Percentiles rank a stretch among this genome's conserved stretches.
Conservation (phyloP, 2,888 invertebrate genomes). For the Alcis repandata region DNA sequence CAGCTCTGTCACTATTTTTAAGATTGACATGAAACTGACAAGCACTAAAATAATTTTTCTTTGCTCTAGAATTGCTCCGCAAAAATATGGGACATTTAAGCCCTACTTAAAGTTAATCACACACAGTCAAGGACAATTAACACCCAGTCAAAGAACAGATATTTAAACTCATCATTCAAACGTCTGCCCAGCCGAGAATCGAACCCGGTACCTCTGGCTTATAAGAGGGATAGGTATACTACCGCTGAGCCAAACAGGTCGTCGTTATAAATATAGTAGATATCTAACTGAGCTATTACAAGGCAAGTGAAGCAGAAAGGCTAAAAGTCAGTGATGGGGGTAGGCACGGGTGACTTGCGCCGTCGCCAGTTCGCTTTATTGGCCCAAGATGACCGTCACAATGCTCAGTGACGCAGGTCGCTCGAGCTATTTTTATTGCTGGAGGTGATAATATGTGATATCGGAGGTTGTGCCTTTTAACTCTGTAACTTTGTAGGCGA, state of each 20-base stretch:
- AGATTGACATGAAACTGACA: neutral
- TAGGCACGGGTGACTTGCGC: conserved; percentile 69
- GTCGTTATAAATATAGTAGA: neutral
- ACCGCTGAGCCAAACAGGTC: too few species aligned
- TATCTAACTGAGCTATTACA: neutral
- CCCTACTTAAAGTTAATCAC: too few species aligned
- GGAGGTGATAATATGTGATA: conserved; percentile 5
- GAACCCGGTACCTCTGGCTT: too few species aligned
- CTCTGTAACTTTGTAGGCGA: too few species aligned
- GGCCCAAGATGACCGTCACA: conserved; percentile 81
- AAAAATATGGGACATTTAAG: too few species aligned
- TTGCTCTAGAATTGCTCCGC: neutral
- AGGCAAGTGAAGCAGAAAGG: conserved; percentile 30
- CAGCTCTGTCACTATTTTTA: neutral
- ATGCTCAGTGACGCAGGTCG: conserved; percentile 55
- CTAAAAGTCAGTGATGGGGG: conserved; percentile 37
- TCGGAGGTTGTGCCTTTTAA: conserved; percentile 6
- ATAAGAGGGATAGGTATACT: too few species aligned
- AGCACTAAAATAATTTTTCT: neutral
- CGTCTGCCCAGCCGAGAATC: too few species aligned
- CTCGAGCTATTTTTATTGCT: conserved; percentile 42
- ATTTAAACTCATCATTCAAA: too few species aligned
- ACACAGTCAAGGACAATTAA: too few species aligned
- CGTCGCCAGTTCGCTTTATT: conserved; percentile 73
- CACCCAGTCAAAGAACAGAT: too few species aligned